These are phyloP conservation scores for Heterochromis multidens DNA, from an alignment of 2,113 vertebrate genomes.

Conservation along the genomic window DNA sequence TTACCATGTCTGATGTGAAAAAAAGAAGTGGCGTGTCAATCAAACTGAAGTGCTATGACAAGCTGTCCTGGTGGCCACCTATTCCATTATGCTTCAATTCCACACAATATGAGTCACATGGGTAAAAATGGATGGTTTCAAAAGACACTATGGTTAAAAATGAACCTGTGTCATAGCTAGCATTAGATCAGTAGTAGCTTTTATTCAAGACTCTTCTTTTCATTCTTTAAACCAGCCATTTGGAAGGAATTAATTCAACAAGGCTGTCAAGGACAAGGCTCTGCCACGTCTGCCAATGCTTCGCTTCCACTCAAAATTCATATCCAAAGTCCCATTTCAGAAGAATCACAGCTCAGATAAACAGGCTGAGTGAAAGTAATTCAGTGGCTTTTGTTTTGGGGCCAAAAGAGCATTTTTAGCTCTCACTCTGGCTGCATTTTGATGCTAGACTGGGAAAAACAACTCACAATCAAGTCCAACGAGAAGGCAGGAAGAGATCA, in stretches of 20 bases:
- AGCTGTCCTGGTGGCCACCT: constrained; percentile 36
- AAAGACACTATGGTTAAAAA: constrained; percentile 36
- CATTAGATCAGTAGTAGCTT: constrained; percentile 29
- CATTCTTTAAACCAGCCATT: constrained; percentile 21
- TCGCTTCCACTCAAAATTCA: constrained; percentile 32
- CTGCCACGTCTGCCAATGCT: not conserved
- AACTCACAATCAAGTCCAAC: constrained; percentile 8
- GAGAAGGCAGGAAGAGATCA: not conserved
- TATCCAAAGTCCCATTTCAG: constrained; percentile 31
- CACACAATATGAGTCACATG: constrained; percentile 45
- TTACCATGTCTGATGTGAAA: constrained; percentile 57
- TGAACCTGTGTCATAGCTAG: constrained; percentile 19
- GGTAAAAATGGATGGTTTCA: constrained; percentile 24
- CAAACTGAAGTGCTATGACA: constrained; percentile 55
- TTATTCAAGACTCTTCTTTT: constrained; percentile 35
- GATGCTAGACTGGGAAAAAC: not conserved
- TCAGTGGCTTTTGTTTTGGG: constrained; percentile 19
- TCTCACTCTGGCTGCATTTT: not conserved
- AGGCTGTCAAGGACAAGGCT: not conserved
- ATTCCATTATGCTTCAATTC: constrained; percentile 43
- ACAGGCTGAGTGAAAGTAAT: constrained; percentile 16
- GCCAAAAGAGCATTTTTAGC: constrained; percentile 5
- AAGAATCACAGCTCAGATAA: constrained; percentile 39
- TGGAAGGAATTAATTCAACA: not conserved
- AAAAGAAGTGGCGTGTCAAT: constrained; percentile 53